Evolutionary conservation across 1,140 invertebrate species (phyloP), one percentile per base, ranked within the genome.

Genomic region (Paraescarpia echinospica): DNA sequence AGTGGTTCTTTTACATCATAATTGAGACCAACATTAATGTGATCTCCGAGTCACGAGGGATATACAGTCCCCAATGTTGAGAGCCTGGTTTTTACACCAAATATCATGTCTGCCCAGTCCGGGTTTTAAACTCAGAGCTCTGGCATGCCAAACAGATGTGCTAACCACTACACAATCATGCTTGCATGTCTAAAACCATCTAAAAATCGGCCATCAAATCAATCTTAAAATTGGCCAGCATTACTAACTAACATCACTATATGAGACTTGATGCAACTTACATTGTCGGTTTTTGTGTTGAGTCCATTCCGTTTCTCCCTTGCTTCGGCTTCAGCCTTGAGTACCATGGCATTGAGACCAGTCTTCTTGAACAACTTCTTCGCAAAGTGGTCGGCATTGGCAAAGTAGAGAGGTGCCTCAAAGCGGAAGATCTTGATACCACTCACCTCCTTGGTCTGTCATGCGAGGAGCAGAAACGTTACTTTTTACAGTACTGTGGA

Each of bases 391-490:
- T 96, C 95, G 0, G 93, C 93, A 93, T 96, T 96, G 35, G 96
- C 96, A 95, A 95, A 96, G 92, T 96, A 95, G 90, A 96, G 93
- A 6, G 96, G 95, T 89, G 95, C 94, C 48, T 96, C 96, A 94
- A 95, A 96, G 9, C 95, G 94, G 93, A 96, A 96, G 33, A 96
- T 96, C 92, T 96, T 96, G 91, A 96, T 95, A n/a, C 95, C 94
- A 35, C 94, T 93, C 34, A 96, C 94, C 93, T 96, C 95, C 92
- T 95, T 93, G n/a, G 95, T 95, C 96, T 91, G 89, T 18, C 41
- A 12, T 41, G 41, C 4, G 12, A 41, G 41, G 12, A 4, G 12
- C 41, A 41, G 41, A 41, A 12, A 41, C 12, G 41, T 6, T 41
- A 6, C 41, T 41, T 41, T 41, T 41, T 41, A 41, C 41, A 41